Conservation (phyloP, 2,888 invertebrate genomes). For the Atethmia centrago region DNA sequence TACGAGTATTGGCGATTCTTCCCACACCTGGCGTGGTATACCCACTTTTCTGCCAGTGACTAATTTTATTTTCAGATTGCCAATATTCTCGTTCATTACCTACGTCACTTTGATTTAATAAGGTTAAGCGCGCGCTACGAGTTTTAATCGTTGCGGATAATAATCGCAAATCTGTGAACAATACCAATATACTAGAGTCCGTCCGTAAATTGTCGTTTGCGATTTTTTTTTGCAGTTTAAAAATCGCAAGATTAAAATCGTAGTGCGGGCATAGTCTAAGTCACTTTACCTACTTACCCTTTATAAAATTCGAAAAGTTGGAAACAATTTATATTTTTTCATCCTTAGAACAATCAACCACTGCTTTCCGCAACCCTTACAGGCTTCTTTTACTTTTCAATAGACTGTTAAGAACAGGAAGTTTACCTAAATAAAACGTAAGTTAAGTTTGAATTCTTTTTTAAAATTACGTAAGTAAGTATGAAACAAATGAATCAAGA, state of each 20-base stretch:
- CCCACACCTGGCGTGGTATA: neutral
- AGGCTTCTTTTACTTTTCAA: constrained; percentile 29
- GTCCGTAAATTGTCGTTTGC: too few species aligned
- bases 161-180: too few species aligned
- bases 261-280: too few species aligned
- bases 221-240: too few species aligned
- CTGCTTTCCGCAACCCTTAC: constrained; percentile 10
- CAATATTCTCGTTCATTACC: constrained; percentile 11
- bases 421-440: constrained; percentile 9
- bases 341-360: neutral
- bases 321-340: neutral
- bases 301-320: constrained; percentile 3
- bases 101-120: neutral
- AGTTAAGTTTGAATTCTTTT: constrained; percentile 3
- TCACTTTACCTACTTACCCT: neutral
- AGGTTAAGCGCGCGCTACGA: too few species aligned
- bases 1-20: neutral
- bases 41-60: neutral
- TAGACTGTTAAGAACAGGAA: constrained; percentile 2
- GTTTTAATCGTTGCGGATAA: too few species aligned
- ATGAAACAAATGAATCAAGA: too few species aligned
- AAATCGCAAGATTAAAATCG: too few species aligned
- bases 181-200: too few species aligned
- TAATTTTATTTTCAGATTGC: neutral
- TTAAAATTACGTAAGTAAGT: neutral